Base-by-base conservation (phyloP, 2,113 vertebrate species). In the Hystrix brachyura region DNA sequence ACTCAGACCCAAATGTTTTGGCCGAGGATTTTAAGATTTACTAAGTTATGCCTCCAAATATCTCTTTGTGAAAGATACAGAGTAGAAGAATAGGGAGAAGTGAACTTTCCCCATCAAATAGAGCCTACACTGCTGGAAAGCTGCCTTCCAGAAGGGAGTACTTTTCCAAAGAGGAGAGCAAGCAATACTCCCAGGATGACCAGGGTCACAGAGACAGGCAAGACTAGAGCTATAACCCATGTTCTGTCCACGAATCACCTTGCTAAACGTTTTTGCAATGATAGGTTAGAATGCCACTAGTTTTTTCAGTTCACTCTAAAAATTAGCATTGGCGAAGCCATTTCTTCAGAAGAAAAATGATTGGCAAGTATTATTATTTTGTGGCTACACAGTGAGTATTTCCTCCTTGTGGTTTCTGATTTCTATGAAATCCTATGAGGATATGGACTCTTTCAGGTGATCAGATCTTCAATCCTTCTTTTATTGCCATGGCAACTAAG, bases 401-500 rank as follows among this genome's bases (percentile, higher is more conserved):
- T 95, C 98, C 79, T 95, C 76, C 97, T 91, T 95, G 34, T 96
- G 92, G 93, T 97, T 91, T 94, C 96, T 97, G 87, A 91, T 94
- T 97, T 93, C 96, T 95, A 15, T 95, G 96, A 97, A 97, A 95
- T 96, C 97, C 81, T 82, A 12, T 67, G 92, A 97, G 98, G 95
- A 97, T 93, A 83, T 55, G 87, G 55, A 97, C 67, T 87, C 81
- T 95, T 92, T 92, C 91, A 91, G 90, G 92, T 97, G 97, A 98
- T 97, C 90, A 96, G 34, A 97, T 94, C 88, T 98, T 98, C 2
- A 74, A 87, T 97, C 86, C 83, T 98, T 94, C 92, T 91, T 97
- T 98, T 97, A 97, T 98, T 96, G 80, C 95, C 93, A 98, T 98
- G 95, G 98, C 95, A 98, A 99, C 98, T 92, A 97, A 97, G 97